Evolutionary conservation across 1,140 invertebrate genomes (phyloP).

Genomic region (Calephelis nemesis): DNA sequence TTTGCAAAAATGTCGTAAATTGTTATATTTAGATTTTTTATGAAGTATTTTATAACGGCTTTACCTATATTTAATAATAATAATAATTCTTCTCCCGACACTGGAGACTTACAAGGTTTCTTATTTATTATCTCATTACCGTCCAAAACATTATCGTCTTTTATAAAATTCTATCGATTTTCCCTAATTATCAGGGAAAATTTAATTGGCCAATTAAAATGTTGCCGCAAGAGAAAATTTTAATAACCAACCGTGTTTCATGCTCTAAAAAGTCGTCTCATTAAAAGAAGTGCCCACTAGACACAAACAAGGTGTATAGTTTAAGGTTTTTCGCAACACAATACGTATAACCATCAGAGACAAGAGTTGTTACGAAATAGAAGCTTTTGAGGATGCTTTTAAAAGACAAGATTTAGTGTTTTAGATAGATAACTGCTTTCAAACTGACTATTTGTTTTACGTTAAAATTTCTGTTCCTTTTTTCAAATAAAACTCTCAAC

Average conservation of each 20-base stretch:
- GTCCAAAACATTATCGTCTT: neutral
- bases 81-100: too few relatives aligned
- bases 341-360: constrained; percentile 2
- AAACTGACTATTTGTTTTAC: too few relatives aligned
- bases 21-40: too few relatives aligned
- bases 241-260: constrained; percentile 11
- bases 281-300: constrained; percentile 16
- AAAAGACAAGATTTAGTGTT: neutral
- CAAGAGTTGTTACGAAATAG: neutral
- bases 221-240: constrained; percentile 8
- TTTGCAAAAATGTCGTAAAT: too few relatives aligned
- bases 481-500: too few relatives aligned
- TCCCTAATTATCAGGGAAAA: neutral
- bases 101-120: too few relatives aligned
- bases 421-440: neutral
- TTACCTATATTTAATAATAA: too few relatives aligned
- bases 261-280: constrained; percentile 12
- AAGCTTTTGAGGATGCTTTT: neutral
- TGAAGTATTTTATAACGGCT: too few relatives aligned
- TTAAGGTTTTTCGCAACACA: constrained; percentile 11
- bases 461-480: too few relatives aligned
- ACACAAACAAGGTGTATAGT: constrained; percentile 16
- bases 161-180: neutral
- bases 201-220: constrained; percentile 18
- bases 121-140: neutral